Evolutionary conservation across 1,140 invertebrate genomes (phyloP).

Genomic region (Megalonaias nervosa): DNA sequence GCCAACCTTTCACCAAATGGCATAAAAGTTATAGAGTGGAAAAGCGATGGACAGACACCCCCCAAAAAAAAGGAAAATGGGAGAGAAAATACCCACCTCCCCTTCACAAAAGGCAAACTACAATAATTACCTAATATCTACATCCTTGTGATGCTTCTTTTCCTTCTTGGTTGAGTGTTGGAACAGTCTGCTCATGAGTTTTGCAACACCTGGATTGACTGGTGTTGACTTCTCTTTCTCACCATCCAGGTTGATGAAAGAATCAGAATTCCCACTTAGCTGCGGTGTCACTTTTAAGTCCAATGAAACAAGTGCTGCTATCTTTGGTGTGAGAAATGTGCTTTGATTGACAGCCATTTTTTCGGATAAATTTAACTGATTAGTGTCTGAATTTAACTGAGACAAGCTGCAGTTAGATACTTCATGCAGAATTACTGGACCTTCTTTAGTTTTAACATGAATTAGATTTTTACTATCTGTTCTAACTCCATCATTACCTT

Average conservation of each 20-base stretch:
- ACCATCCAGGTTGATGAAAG: slow-evolving; percentile 37
- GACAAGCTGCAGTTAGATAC: too few species aligned
- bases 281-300: slow-evolving; percentile 32
- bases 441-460: too few species aligned
- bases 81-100: too few species aligned
- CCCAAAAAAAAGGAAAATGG: too few species aligned
- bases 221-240: slow-evolving; percentile 12
- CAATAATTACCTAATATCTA: slow-evolving; percentile 42
- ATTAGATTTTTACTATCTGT: too few species aligned
- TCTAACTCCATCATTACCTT: too few species aligned
- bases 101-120: too few species aligned
- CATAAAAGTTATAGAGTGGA: too few species aligned
- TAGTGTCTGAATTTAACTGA: not conserved
- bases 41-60: too few species aligned
- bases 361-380: not conserved
- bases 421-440: too few species aligned
- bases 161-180: slow-evolving; percentile 42
- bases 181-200: slow-evolving; percentile 44
- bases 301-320: slow-evolving; percentile 20
- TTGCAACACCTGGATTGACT: slow-evolving; percentile 30
- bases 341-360: too few species aligned
- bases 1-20: too few species aligned
- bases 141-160: slow-evolving; percentile 39
- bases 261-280: slow-evolving; percentile 37
- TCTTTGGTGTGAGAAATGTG: not conserved